Evolutionary conservation across 2,888 invertebrate genomes (phyloP).

Genomic region (Zygogramma bicolorata): DNA sequence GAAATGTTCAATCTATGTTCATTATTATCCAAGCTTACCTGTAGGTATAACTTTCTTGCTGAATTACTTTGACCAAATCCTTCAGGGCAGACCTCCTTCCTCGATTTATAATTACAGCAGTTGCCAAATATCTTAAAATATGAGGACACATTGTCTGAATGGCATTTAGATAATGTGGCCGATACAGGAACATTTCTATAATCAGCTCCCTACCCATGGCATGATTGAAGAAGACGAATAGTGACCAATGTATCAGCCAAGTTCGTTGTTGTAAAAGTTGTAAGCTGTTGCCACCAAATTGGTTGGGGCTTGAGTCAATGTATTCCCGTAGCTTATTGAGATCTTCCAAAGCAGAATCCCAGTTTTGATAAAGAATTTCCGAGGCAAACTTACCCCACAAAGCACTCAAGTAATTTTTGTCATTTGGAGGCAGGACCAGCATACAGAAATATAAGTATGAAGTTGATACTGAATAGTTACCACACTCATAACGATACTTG

Average conservation of each 20-base stretch:
- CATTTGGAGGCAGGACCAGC: conserved; percentile 89
- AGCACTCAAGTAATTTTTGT: conserved; percentile 92
- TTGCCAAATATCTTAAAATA: conserved; percentile 96
- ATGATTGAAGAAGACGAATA: conserved; percentile 98
- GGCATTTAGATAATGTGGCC: conserved; percentile 96
- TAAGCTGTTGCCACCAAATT: conserved; percentile 74
- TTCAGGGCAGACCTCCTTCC: conserved; percentile 90
- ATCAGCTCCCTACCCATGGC: conserved; percentile 96
- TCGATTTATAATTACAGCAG: conserved; percentile 97
- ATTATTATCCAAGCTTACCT: too few relatives aligned
- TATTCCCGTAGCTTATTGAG: conserved; percentile 94
- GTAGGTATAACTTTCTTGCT: conserved; percentile 99
- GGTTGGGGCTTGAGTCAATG: conserved; percentile 69
- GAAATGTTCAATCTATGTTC: too few relatives aligned
- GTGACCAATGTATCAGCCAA: conserved; percentile 99
- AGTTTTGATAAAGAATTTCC: conserved; percentile 93
- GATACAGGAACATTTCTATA: conserved; percentile 97
- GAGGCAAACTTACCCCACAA: conserved; percentile 94
- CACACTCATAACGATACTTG: conserved; percentile 98
- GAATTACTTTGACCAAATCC: conserved; percentile 95
- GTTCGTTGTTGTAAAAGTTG: conserved; percentile 94
- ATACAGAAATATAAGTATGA: conserved; percentile 97
- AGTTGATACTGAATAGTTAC: conserved; percentile 94
- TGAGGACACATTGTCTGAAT: conserved; percentile 99
- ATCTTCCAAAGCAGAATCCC: conserved; percentile 98